Conservation (phyloP, 2,888 invertebrate species). For the Perizoma flavofasciatum region DNA sequence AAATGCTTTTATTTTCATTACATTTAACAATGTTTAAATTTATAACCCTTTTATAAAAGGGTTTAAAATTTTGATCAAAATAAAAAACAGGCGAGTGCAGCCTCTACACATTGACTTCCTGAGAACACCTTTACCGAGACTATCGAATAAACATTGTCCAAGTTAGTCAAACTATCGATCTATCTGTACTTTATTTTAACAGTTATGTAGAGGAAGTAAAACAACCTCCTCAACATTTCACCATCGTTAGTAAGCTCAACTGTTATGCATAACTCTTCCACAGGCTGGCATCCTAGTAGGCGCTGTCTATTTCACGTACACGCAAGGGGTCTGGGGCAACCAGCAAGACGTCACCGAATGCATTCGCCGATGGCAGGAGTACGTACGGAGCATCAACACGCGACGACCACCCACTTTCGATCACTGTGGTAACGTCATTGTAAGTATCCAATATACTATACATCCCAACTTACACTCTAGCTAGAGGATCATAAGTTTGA, state of each 20-base stretch:
- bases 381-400: conserved; percentile 69
- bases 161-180: too few relatives aligned
- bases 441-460: conserved; percentile 56
- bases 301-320: conserved; percentile 72
- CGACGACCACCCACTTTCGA: conserved; percentile 73
- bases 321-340: conserved; percentile 78
- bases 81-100: too few relatives aligned
- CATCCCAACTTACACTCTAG: conserved; percentile 2
- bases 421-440: conserved; percentile 69
- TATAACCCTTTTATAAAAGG: too few relatives aligned
- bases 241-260: conserved; percentile 55
- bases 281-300: conserved; percentile 77
- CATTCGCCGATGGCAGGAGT: conserved; percentile 72
- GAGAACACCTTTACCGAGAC: too few relatives aligned
- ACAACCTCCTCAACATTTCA: conserved; percentile 61
- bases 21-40: too few relatives aligned
- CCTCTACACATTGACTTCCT: too few relatives aligned
- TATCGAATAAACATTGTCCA: too few relatives aligned
- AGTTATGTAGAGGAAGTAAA: too few relatives aligned
- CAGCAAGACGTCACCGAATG: conserved; percentile 74
- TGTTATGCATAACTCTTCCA: conserved; percentile 40
- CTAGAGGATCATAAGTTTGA: not conserved
- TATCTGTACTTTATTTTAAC: too few relatives aligned
- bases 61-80: too few relatives aligned
- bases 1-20: too few relatives aligned